These are phyloP conservation scores for Helogale parvula DNA, from an alignment of 2,113 vertebrate genomes.

Conservation along the genomic window DNA sequence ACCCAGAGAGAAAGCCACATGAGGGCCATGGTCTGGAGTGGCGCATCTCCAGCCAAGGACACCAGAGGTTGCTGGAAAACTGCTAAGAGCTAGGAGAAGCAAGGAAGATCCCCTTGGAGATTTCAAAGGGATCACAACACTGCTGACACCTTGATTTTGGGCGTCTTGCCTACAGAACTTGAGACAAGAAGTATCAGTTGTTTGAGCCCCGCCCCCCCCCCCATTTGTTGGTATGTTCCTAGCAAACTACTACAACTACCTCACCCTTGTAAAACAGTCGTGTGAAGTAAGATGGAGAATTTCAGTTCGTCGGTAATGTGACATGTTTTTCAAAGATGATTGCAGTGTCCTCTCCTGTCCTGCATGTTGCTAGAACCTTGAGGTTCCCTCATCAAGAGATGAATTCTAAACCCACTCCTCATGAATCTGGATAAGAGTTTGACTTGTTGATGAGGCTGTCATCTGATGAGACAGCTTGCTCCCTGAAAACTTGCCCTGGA, in stretches of 20 bases:
- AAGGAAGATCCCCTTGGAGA: background rate
- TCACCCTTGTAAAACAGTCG: background rate
- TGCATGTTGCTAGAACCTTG: background rate
- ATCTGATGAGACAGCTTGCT: background rate
- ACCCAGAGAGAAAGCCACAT: background rate
- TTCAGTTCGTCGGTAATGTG: background rate
- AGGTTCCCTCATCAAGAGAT: background rate
- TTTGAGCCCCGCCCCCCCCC: background rate
- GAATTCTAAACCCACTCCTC: background rate
- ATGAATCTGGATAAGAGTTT: background rate
- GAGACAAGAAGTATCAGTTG: background rate
- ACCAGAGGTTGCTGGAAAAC: background rate
- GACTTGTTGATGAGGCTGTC: background rate
- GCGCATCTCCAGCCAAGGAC: background rate
- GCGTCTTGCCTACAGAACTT: background rate
- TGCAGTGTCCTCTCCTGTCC: background rate
- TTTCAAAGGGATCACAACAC: background rate
- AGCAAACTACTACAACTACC: background rate
- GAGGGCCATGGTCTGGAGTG: background rate
- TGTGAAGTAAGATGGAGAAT: background rate
- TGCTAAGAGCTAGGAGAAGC: background rate
- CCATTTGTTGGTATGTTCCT: background rate
- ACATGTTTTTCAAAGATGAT: background rate
- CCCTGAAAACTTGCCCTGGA: background rate
- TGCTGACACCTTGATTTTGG: background rate